Percentiles rank a stretch among this genome's conserved stretches.
phyloP scores from a whole-genome alignment of 2,797 vertebrate genomes.

The Gymnocypris eckloni region DNA sequence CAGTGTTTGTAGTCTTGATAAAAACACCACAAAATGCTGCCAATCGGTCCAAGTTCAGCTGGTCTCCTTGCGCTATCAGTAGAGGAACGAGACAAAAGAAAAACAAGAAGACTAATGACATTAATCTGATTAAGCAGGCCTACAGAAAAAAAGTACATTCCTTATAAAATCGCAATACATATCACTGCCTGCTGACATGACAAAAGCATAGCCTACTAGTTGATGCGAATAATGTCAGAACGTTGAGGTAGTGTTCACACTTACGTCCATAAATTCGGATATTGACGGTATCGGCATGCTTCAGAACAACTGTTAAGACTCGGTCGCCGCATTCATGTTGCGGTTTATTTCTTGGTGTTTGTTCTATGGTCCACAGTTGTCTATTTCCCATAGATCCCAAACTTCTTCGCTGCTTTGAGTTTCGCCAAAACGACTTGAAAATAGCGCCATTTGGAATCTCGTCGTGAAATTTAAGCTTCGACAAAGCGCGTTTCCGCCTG shows the following conservation, averaged over 20 bases:
- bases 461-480: neutral
- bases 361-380: neutral
- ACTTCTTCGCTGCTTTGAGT: slow-evolving; percentile 3
- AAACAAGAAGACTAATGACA: neutral
- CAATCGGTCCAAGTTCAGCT: neutral
- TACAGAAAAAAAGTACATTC: neutral
- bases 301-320: neutral
- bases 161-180: neutral
- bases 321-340: neutral
- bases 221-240: neutral
- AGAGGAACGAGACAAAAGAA: neutral
- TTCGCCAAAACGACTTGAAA: neutral
- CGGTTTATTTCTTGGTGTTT: neutral
- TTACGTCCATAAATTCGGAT: slow-evolving; percentile 14
- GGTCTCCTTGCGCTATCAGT: neutral
- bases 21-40: slow-evolving; percentile 22
- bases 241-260: neutral
- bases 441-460: neutral
- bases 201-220: neutral
- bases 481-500: neutral
- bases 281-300: rapidly evolving
- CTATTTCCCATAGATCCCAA: neutral
- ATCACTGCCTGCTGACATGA: neutral
- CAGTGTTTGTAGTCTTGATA: neutral
- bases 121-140: neutral